These are phyloP conservation scores for Neolamprologus multifasciatus DNA, from an alignment of 2,797 vertebrate genomes.

Conservation along the genomic window DNA sequence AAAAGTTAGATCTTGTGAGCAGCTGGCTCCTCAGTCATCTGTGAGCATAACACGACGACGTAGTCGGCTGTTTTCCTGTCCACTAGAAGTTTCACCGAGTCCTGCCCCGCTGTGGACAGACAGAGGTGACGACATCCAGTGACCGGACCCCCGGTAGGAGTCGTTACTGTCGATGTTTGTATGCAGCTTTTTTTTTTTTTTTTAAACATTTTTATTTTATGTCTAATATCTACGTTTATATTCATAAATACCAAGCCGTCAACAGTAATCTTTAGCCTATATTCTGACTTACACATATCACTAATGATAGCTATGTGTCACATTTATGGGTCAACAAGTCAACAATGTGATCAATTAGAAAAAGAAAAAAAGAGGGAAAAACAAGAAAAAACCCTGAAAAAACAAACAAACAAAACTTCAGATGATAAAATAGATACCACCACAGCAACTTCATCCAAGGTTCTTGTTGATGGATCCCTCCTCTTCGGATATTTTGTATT, in stretches of 20 bases:
- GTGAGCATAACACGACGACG: background rate
- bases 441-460: background rate
- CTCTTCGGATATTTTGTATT: background rate
- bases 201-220: background rate
- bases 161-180: background rate
- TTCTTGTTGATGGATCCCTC: background rate
- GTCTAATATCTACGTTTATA: background rate
- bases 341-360: background rate
- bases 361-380: background rate
- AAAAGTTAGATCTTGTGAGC: background rate
- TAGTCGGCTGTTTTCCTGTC: background rate
- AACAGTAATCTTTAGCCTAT: background rate
- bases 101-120: background rate
- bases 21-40: background rate
- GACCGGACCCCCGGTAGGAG: background rate
- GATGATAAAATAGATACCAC: background rate
- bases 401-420: background rate
- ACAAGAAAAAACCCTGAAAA: background rate
- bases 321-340: background rate
- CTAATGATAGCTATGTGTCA: background rate
- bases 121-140: slow-evolving; percentile 40
- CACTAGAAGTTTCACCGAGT: background rate
- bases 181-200: background rate
- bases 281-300: background rate
- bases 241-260: background rate